Percentiles rank a stretch among this genome's conserved stretches.
Evolutionary conservation across 1,140 invertebrate species (phyloP).

Genomic region (Listronotus oregonensis): DNA sequence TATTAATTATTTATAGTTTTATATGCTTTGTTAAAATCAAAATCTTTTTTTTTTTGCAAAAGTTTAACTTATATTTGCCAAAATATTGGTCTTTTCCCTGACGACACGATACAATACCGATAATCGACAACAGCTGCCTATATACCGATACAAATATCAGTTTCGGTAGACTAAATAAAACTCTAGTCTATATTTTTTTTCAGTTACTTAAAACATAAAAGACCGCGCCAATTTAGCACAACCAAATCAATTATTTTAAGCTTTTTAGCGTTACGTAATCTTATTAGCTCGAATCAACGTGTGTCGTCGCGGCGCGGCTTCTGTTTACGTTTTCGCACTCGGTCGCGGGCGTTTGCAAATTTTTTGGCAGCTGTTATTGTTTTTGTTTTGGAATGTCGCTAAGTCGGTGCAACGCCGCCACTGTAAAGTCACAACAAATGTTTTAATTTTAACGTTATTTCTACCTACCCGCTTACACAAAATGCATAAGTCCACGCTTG

Average conservation of each 20-base stretch:
- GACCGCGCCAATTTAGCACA: neutral
- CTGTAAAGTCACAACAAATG: constrained; percentile 6
- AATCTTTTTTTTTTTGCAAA: too few relatives aligned
- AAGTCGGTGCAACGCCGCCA: neutral
- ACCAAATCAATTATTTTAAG: constrained; percentile 9
- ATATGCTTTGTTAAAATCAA: too few relatives aligned
- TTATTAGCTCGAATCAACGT: neutral
- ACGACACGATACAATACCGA: too few relatives aligned
- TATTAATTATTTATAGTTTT: too few relatives aligned
- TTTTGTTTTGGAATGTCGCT: constrained; percentile 24
- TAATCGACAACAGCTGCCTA: too few relatives aligned
- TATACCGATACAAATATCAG: too few relatives aligned
- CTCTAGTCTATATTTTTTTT: too few relatives aligned
- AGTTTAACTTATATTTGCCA: too few relatives aligned
- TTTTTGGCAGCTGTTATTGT: constrained; percentile 26
- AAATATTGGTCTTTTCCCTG: too few relatives aligned
- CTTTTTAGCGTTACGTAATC: constrained; percentile 16
- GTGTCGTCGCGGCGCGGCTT: neutral
- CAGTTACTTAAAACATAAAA: neutral
- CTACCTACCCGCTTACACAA: constrained; percentile 5
- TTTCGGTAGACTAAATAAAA: too few relatives aligned
- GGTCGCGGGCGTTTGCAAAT: constrained; percentile 9
- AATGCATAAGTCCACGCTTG: constrained; percentile 7
- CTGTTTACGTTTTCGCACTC: constrained; percentile 12
- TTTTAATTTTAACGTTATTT: constrained; percentile 10